Evolutionary conservation across 1,140 invertebrate genomes (phyloP).

Genomic region (Hetaerina americana): DNA sequence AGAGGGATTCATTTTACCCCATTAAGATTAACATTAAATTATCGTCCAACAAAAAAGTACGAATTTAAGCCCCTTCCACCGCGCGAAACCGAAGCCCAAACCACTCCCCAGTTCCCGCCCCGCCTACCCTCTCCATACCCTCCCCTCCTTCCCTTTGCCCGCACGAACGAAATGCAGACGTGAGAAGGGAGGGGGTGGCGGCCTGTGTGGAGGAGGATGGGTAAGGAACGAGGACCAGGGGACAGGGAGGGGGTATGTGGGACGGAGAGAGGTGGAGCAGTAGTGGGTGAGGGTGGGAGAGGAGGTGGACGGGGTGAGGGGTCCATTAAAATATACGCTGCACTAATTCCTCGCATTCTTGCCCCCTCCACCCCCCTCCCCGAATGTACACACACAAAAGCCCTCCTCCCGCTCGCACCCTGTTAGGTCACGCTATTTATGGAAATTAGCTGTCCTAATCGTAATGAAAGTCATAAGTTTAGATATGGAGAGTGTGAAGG

Average conservation of each 20-base stretch:
- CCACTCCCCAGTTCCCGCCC: not conserved
- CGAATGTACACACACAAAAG: too few species aligned
- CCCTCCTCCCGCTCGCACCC: not conserved
- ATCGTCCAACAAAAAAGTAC: conserved; percentile 1
- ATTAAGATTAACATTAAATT: conserved; percentile 8
- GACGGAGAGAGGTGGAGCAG: not conserved
- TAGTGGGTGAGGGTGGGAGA: not conserved
- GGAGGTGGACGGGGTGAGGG: not conserved
- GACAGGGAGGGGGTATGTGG: not conserved
- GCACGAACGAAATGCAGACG: not conserved
- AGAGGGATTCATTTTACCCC: conserved; percentile 13
- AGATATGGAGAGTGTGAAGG: not conserved
- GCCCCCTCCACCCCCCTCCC: not conserved
- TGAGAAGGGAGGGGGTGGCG: not conserved
- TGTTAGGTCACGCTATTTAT: conserved; percentile 6
- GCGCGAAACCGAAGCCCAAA: not conserved
- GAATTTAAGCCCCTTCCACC: not conserved
- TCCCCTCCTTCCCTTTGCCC: not conserved
- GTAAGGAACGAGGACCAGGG: not conserved
- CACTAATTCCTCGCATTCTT: conserved; percentile 8
- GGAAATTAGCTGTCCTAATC: conserved; percentile 7
- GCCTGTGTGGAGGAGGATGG: not conserved
- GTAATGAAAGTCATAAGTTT: conserved; percentile 8
- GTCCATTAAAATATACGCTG: not conserved
- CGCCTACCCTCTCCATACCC: not conserved